Conservation (phyloP, 2,888 invertebrate species). For the Strigamia maritima region DNA sequence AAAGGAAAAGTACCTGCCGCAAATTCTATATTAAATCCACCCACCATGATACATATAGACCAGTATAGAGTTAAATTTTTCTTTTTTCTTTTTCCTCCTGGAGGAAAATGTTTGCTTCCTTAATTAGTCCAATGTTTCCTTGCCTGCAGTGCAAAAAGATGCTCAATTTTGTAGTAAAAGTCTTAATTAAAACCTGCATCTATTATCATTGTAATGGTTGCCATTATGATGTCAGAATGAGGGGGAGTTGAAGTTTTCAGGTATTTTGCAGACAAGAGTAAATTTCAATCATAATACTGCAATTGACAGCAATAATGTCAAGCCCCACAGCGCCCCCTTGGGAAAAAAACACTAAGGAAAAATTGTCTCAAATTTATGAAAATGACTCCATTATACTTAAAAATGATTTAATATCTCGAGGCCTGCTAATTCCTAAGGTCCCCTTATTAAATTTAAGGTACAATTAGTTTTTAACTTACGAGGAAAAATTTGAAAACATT, state of each 20-base stretch:
- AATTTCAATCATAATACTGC: conserved; percentile 38
- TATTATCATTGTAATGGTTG: conserved; percentile 35
- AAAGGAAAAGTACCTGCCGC: no score
- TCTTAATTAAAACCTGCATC: conserved; percentile 40
- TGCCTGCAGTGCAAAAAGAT: conserved; percentile 31
- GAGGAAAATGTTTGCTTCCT: conserved; percentile 39
- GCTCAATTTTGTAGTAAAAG: conserved; percentile 35
- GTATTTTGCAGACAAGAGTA: conserved; percentile 40
- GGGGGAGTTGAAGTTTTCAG: conserved; percentile 28
- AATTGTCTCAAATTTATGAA: conserved; percentile 38
- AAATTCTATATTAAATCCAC: no score
- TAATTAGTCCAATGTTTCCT: conserved; percentile 39
- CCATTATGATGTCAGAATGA: not conserved
- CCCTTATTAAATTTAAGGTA: conserved; percentile 35
- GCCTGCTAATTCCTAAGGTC: conserved; percentile 1
- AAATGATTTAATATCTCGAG: conserved; percentile 36
- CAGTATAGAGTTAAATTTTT: not conserved
- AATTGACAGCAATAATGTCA: conserved; percentile 37
- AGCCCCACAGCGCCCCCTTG: conserved; percentile 9
- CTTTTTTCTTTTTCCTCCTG: conserved; percentile 1
- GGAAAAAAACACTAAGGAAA: not conserved
- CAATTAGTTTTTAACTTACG: conserved; percentile 26
- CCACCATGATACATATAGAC: not conserved
- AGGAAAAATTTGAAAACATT: not conserved
- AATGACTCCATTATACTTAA: conserved; percentile 40